These are phyloP conservation scores for Sternarchorhynchus goeldii DNA, from an alignment of 2,797 vertebrate species.

Conservation along the genomic window DNA sequence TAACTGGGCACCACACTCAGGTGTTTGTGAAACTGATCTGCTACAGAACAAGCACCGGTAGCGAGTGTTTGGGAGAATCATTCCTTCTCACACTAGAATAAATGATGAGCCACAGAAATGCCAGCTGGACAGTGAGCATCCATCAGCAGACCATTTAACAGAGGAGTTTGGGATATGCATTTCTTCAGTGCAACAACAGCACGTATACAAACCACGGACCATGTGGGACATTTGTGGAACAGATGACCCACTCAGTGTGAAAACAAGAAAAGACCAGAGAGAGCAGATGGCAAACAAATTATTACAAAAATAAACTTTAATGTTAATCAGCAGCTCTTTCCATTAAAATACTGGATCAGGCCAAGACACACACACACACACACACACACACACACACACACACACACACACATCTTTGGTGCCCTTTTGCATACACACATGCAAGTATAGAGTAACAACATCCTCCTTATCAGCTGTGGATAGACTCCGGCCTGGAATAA, in stretches of 20 bases:
- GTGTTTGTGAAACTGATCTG: too few species aligned
- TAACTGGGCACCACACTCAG: too few species aligned
- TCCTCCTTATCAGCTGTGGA: conserved; percentile 28
- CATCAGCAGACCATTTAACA: too few species aligned
- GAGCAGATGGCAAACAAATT: too few species aligned
- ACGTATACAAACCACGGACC: neutral
- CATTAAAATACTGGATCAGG: too few species aligned
- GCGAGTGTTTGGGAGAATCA: too few species aligned
- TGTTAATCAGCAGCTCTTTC: neutral
- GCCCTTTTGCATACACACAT: neutral
- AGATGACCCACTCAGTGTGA: neutral
- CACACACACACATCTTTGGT: neutral
- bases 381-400: conserved; percentile 47
- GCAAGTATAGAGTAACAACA: neutral
- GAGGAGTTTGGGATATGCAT: too few species aligned
- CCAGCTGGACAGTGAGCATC: too few species aligned
- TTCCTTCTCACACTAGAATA: too few species aligned
- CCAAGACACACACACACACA: neutral
- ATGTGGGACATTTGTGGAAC: neutral
- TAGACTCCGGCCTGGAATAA: conserved; percentile 2
- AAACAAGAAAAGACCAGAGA: neutral
- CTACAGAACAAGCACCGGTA: too few species aligned
- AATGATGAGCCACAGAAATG: neutral
- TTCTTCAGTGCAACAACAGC: neutral
- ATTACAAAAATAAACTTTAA: neutral